Percentiles rank a stretch among this genome's conserved stretches.
Evolutionary conservation across 1,140 invertebrate genomes (phyloP).

Genomic region (Apis laboriosa): DNA sequence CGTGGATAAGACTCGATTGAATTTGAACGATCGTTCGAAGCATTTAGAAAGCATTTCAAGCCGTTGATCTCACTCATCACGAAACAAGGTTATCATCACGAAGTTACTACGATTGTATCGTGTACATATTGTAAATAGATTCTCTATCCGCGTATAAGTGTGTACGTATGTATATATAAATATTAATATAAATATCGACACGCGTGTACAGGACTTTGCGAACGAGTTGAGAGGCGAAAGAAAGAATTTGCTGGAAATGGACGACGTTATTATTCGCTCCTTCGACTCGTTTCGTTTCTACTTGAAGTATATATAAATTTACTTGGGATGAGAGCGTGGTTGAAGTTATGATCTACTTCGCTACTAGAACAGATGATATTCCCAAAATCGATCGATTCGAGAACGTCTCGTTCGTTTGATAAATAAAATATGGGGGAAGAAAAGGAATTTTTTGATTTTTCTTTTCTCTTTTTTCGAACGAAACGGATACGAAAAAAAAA

Average conservation of each 20-base stretch:
- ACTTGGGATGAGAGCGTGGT: too few relatives aligned
- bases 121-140: slow-evolving; percentile 77
- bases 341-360: too few relatives aligned
- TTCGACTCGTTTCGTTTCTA: too few relatives aligned
- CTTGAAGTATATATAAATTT: too few relatives aligned
- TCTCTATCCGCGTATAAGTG: slow-evolving; percentile 26
- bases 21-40: too few relatives aligned
- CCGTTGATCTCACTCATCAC: slow-evolving; percentile 72
- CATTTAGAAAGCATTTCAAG: slow-evolving; percentile 54
- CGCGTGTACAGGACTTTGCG: slow-evolving; percentile 55
- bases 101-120: slow-evolving; percentile 1
- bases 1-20: not conserved
- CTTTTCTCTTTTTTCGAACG: not conserved
- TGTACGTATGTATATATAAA: slow-evolving; percentile 63
- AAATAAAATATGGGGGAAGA: not conserved
- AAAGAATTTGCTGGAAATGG: not conserved
- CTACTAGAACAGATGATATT: too few relatives aligned
- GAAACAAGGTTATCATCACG: slow-evolving; percentile 2
- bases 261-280: not conserved
- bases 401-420: too few relatives aligned
- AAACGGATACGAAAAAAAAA: too few relatives aligned
- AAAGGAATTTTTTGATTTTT: not conserved
- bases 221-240: not conserved
- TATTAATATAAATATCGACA: slow-evolving; percentile 16
- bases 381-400: too few relatives aligned